These are phyloP conservation scores for Isurus oxyrinchus DNA, from an alignment of 2,113 vertebrate species.

Conservation along the genomic window DNA sequence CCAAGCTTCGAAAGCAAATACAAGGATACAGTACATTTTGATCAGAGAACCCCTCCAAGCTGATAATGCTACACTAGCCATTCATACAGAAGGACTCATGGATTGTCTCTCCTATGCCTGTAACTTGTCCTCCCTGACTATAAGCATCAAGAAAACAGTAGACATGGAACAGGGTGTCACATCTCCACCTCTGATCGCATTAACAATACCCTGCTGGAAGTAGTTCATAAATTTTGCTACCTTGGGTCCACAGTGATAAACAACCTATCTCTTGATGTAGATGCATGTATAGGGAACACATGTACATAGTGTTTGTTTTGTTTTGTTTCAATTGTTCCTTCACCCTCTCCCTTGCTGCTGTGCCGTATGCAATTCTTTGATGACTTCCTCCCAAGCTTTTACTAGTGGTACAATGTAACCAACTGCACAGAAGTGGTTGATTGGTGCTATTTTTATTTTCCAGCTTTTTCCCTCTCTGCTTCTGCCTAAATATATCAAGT, in stretches of 20 bases:
- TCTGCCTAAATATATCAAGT: not conserved
- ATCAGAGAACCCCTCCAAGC: not conserved
- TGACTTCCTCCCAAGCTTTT: not conserved
- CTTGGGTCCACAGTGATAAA: not conserved
- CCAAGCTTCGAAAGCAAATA: not conserved
- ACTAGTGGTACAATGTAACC: not conserved
- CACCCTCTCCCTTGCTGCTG: not conserved
- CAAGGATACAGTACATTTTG: not conserved
- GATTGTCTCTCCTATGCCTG: not conserved
- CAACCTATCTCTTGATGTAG: not conserved
- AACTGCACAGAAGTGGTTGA: not conserved
- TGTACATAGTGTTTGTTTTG: not conserved
- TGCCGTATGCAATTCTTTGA: not conserved
- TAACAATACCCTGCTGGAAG: not conserved
- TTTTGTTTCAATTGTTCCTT: not conserved
- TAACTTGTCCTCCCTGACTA: not conserved
- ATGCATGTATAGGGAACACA: not conserved
- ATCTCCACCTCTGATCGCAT: not conserved
- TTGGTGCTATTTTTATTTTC: not conserved
- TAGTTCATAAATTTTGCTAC: not conserved
- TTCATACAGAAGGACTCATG: not conserved
- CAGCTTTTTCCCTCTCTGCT: not conserved
- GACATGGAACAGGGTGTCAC: not conserved
- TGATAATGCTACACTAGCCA: not conserved
- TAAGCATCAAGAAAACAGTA: not conserved